Base-by-base conservation (phyloP, 92 coral and sea anemone genomes). In the Zoanthus gigantus region DNA sequence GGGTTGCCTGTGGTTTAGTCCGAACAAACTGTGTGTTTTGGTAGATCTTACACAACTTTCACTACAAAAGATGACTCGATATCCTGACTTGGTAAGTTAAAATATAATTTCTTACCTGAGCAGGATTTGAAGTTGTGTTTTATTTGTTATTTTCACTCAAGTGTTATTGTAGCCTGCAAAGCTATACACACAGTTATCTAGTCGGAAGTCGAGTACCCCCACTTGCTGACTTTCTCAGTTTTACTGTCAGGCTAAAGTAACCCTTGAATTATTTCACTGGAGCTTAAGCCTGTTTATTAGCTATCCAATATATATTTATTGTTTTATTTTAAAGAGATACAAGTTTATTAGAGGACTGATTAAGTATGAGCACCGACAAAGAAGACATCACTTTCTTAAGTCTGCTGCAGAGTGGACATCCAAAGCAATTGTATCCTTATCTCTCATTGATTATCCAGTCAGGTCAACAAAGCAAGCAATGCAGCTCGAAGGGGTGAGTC, bases 391-490 rank as follows among this genome's bases (percentile, higher is more conserved):
- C 77, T 89, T 89, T 45, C 88, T 85, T 29, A 92, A 92, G 66
- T 60, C 84, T 76, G 94, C 94, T 8, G 94, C 94, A 54, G 94
- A 92, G 45, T 92, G 94, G 94, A 92, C 94, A 29, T 92, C 94
- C 9, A 92, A 92, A 46, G 94, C 94, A 1, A 92, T 92, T 28
- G 92, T 92, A 5, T 92, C 94, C 5, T 79, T 92, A 14, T 89
- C 94, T 2, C 88, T 89, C 31, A 75, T 91, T 29, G 82, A 88
- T 15, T 86, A 89, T 54, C 94, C 92, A 83, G 86, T 92, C 76
- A 85, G 92, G 76, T 89, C 94, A 34, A 54, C 86, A 63, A 89
- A 86, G 63, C 94, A 92, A 60, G 94, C 94, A 13, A 89, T 86
- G 45, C 88, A 85, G 37, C 94, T 92, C 44, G 94, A 92, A 67